Conservation (phyloP, 1,140 invertebrate genomes). For the Pararge aegeria region DNA sequence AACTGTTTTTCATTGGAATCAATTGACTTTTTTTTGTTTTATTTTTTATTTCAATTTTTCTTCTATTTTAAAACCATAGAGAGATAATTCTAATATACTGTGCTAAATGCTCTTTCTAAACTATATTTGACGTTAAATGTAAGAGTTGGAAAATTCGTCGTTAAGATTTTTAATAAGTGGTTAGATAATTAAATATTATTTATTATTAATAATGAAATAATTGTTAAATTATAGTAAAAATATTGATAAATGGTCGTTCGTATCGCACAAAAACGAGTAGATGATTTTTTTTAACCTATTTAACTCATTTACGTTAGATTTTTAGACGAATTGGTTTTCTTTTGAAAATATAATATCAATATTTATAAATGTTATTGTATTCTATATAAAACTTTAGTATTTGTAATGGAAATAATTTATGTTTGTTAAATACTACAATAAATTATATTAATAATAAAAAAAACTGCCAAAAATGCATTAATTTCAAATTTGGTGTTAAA, state of each 20-base stretch:
- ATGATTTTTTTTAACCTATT: conserved; percentile 26
- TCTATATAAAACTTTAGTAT: not conserved
- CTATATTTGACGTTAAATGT: conserved; percentile 31
- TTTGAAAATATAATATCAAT: not conserved
- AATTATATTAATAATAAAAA: too few species aligned
- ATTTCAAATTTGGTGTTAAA: too few species aligned
- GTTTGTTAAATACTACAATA: too few species aligned
- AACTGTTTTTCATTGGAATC: too few species aligned
- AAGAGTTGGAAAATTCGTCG: conserved; percentile 42
- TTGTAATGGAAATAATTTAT: too few species aligned
- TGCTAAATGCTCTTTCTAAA: conserved; percentile 20
- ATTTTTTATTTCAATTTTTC: too few species aligned
- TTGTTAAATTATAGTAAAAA: conserved; percentile 57
- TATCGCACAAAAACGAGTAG: conserved; percentile 55
- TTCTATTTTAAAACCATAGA: too few species aligned
- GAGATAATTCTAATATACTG: not conserved
- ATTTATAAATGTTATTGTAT: conserved; percentile 1
- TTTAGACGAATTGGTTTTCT: too few species aligned
- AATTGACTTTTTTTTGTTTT: too few species aligned
- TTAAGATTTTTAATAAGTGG: conserved; percentile 57
- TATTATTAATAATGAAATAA: conserved; percentile 36
- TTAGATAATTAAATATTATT: conserved; percentile 44
- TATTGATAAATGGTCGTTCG: conserved; percentile 48
- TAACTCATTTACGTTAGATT: not conserved
- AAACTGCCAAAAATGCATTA: too few species aligned